Percentiles rank a stretch among this genome's conserved stretches.
phyloP scores from a whole-genome alignment of 2,888 invertebrate genomes.

The Plagiodera versicolora region DNA sequence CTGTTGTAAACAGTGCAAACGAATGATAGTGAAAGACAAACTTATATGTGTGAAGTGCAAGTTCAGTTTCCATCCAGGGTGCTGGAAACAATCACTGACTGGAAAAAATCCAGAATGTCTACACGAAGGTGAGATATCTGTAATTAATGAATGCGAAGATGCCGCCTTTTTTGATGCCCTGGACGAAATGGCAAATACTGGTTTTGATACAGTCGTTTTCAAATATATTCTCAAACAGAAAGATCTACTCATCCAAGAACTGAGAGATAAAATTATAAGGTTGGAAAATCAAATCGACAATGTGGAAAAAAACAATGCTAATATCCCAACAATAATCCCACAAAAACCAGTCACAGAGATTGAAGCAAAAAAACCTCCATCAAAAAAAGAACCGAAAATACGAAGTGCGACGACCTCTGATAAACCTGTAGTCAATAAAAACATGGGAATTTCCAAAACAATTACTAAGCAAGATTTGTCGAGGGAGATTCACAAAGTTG shows the following conservation, averaged over 20 bases:
- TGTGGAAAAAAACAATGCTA: neutral
- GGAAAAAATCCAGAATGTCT: conserved; percentile 3
- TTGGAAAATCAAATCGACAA: conserved; percentile 11
- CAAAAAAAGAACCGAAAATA: neutral
- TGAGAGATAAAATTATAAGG: conserved; percentile 13
- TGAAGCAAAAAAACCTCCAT: neutral
- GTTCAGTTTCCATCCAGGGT: conserved; percentile 6
- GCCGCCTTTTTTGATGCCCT: conserved; percentile 3
- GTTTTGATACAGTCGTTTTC: conserved; percentile 8
- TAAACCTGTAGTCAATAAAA: neutral
- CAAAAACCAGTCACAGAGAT: conserved; percentile 1
- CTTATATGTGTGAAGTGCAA: conserved; percentile 6
- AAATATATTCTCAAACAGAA: conserved; percentile 18
- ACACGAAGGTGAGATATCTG: conserved; percentile 4
- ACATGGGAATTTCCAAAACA: neutral
- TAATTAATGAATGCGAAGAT: conserved; percentile 2
- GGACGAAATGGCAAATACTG: neutral
- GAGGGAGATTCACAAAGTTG: neutral
- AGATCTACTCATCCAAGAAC: conserved; percentile 12
- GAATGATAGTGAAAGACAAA: conserved; percentile 4
- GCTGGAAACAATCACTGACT: conserved; percentile 6
- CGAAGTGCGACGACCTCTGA: neutral
- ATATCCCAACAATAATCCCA: neutral
- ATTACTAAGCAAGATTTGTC: neutral
- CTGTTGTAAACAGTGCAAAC: conserved; percentile 10